phyloP scores from a whole-genome alignment of 2,888 invertebrate species.

The Euclidia mi region DNA sequence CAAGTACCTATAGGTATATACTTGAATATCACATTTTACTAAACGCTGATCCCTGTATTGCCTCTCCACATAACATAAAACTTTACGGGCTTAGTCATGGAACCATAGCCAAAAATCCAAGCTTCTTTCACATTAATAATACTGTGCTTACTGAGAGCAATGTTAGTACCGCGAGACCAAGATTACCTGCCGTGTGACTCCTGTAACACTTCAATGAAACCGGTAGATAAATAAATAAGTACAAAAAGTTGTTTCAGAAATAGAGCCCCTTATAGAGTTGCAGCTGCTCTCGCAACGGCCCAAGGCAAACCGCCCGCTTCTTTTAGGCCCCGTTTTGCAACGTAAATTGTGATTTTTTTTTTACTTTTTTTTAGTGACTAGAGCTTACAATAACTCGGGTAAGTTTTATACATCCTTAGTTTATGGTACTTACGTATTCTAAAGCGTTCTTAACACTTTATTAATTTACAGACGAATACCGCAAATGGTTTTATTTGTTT shows the following conservation, averaged over 20 bases:
- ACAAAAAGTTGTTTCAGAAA: slow-evolving; percentile 81
- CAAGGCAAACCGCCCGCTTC: slow-evolving; percentile 85
- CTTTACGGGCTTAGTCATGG: no score
- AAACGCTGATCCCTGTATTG: no score
- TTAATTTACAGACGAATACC: slow-evolving; percentile 44
- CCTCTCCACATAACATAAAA: no score
- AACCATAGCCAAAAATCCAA: no score
- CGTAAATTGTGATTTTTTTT: slow-evolving; percentile 75
- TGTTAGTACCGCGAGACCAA: slow-evolving; percentile 6
- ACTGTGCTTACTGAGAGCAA: not conserved
- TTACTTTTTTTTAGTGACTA: slow-evolving; percentile 54
- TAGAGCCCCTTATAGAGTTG: slow-evolving; percentile 74
- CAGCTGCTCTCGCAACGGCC: slow-evolving; percentile 78
- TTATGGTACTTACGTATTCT: slow-evolving; percentile 57
- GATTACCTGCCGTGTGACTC: slow-evolving; percentile 41
- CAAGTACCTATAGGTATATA: no score
- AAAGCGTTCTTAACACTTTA: slow-evolving; percentile 44
- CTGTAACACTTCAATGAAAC: slow-evolving; percentile 75
- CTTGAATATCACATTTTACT: no score
- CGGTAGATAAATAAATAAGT: slow-evolving; percentile 76
- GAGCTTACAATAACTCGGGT: slow-evolving; percentile 57
- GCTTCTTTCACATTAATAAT: no score
- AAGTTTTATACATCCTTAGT: slow-evolving; percentile 59
- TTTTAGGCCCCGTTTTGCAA: slow-evolving; percentile 69
- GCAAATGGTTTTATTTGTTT: slow-evolving; percentile 20